phyloP scores from a whole-genome alignment of 2,888 invertebrate genomes.

The Hirtodrosophila duncani region DNA sequence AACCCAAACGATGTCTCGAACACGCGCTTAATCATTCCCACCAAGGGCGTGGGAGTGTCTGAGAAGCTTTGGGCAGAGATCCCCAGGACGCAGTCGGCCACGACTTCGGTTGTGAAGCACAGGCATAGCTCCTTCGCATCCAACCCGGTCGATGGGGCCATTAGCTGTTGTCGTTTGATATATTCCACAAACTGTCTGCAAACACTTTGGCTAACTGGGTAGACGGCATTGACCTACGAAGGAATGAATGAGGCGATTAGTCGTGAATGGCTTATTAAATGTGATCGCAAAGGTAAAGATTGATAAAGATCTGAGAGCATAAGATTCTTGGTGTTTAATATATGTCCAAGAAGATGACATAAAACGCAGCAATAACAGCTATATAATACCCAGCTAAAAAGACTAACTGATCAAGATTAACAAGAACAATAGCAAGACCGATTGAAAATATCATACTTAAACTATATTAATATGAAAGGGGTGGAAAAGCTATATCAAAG shows the following conservation, averaged over 20 bases:
- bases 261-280: too few species aligned
- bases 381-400: too few species aligned
- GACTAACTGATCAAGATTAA: too few species aligned
- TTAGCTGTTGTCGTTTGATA: constrained; percentile 70
- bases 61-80: constrained; percentile 77
- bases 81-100: constrained; percentile 78
- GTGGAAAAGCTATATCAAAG: too few species aligned
- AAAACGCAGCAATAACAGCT: too few species aligned
- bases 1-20: constrained; percentile 64
- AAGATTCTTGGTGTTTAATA: too few species aligned
- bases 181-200: constrained; percentile 77
- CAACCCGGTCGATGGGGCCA: constrained; percentile 69
- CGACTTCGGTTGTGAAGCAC: constrained; percentile 78
- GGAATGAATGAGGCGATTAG: too few species aligned
- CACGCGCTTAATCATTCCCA: constrained; percentile 64
- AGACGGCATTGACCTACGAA: constrained; percentile 77
- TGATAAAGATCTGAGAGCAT: neutral
- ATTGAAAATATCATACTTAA: too few species aligned
- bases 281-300: too few species aligned
- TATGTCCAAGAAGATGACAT: too few species aligned
- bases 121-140: constrained; percentile 76
- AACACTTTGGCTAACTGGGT: constrained; percentile 78
- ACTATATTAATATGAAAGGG: too few species aligned
- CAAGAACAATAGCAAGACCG: too few species aligned
- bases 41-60: constrained; percentile 64